Percentiles rank a stretch among this genome's conserved stretches.
Conservation (phyloP, 37 sponge, comb jelly and placozoan genomes). For the Oscarella lobularis region DNA sequence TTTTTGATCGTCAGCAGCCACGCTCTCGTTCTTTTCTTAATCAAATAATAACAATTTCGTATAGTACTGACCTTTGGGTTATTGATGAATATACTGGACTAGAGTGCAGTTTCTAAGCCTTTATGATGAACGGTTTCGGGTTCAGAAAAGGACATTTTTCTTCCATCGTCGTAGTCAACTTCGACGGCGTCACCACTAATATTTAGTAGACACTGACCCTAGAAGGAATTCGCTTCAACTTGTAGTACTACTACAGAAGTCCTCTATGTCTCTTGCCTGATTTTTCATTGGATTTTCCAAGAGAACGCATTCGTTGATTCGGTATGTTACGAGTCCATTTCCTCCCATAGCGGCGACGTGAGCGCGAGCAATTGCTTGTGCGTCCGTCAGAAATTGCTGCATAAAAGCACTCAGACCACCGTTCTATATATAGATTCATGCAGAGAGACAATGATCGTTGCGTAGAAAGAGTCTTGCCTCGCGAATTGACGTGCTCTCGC, state of each 20-base stretch:
- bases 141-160: no score
- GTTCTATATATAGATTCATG: slow-evolving; percentile 5
- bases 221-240: not conserved
- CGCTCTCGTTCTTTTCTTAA: no score
- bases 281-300: slow-evolving; percentile 52
- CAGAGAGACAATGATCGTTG: not conserved
- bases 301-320: slow-evolving; percentile 36
- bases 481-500: slow-evolving; percentile 54
- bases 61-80: no score
- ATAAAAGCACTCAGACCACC: slow-evolving; percentile 34
- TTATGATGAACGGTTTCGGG: no score
- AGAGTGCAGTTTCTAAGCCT: no score
- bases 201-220: slow-evolving; percentile 62
- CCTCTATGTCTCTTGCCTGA: slow-evolving; percentile 29
- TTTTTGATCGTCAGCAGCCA: no score
- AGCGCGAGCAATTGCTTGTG: slow-evolving; percentile 30
- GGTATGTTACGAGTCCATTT: slow-evolving; percentile 43
- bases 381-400: slow-evolving; percentile 44
- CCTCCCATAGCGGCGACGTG: slow-evolving; percentile 51
- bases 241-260: not conserved
- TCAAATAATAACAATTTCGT: no score
- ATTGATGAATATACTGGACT: no score
- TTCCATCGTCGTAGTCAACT: not conserved
- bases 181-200: slow-evolving; percentile 47
- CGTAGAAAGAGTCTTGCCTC: slow-evolving; percentile 16